A percentile compares a stretch with the other conserved stretches of the same genome.
Evolutionary conservation across 2,888 invertebrate species (phyloP).

Genomic region (Osedax fenrisi): DNA sequence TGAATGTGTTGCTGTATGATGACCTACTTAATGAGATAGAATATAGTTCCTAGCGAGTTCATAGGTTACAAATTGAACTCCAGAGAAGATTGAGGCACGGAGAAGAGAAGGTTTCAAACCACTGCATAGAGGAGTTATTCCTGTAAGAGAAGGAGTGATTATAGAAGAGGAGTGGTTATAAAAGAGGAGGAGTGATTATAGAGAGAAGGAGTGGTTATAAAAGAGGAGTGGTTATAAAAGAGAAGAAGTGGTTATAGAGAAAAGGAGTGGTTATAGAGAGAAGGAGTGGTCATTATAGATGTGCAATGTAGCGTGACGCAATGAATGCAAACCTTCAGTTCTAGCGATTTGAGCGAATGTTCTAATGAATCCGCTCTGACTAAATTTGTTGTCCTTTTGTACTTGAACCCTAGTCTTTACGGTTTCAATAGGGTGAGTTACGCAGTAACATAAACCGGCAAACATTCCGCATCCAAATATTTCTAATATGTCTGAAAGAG

Average conservation of each 20-base stretch:
- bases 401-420: conserved; percentile 36
- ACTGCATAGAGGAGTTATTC: conserved; percentile 31
- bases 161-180: neutral
- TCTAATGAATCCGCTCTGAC: conserved; percentile 29
- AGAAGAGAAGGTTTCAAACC: conserved; percentile 32
- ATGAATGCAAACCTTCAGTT: conserved; percentile 33
- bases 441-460: conserved; percentile 34
- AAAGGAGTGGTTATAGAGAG: too few species aligned
- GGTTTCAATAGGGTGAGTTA: conserved; percentile 34
- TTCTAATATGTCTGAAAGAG: conserved; percentile 3
- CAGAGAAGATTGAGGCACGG: conserved; percentile 33
- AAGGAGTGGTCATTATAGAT: too few species aligned
- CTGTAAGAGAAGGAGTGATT: too few species aligned
- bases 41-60: conserved; percentile 23
- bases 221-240: too few species aligned
- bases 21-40: neutral
- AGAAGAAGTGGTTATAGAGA: too few species aligned
- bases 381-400: conserved; percentile 20
- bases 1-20: too few species aligned
- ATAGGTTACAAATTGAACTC: conserved; percentile 34
- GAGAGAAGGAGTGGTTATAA: neutral
- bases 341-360: conserved; percentile 26
- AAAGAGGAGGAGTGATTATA: neutral
- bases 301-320: too few species aligned
- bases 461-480: conserved; percentile 33